phyloP scores from a whole-genome alignment of 2,888 invertebrate species.

The Metopia argyrocephala region DNA sequence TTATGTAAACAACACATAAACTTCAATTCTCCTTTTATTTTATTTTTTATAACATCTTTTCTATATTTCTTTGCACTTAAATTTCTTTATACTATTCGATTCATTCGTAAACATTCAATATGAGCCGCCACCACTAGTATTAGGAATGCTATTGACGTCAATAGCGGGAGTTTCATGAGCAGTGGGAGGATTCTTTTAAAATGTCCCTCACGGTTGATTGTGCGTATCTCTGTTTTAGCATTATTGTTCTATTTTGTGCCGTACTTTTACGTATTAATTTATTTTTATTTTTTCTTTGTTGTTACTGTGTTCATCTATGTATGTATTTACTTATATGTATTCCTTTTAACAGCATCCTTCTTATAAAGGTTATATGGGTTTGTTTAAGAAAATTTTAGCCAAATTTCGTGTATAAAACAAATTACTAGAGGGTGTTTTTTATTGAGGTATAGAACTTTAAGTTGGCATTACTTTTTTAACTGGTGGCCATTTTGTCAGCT shows the following conservation, averaged over 20 bases:
- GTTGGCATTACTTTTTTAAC: no score
- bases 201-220: constrained; percentile 5
- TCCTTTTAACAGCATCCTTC: constrained; percentile 31
- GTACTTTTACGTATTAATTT: no score
- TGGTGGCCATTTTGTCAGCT: no score
- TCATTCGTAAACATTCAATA: constrained; percentile 20
- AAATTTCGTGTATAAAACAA: no score
- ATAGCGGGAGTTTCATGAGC: constrained; percentile 10
- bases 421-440: no score
- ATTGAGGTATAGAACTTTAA: no score
- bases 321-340: no score
- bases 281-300: constrained; percentile 3
- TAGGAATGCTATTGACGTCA: constrained; percentile 47
- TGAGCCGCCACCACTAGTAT: constrained; percentile 10
- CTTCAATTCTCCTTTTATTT: constrained; percentile 16
- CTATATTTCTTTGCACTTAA: background rate
- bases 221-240: background rate
- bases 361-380: constrained; percentile 18
- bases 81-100: no score
- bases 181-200: background rate
- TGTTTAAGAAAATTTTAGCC: no score
- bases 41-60: background rate
- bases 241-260: no score
- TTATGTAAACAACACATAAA: background rate
- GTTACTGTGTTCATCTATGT: constrained; percentile 1